Conservation (phyloP, 2,113 vertebrate genomes). For the Anarrhichthys ocellatus region DNA sequence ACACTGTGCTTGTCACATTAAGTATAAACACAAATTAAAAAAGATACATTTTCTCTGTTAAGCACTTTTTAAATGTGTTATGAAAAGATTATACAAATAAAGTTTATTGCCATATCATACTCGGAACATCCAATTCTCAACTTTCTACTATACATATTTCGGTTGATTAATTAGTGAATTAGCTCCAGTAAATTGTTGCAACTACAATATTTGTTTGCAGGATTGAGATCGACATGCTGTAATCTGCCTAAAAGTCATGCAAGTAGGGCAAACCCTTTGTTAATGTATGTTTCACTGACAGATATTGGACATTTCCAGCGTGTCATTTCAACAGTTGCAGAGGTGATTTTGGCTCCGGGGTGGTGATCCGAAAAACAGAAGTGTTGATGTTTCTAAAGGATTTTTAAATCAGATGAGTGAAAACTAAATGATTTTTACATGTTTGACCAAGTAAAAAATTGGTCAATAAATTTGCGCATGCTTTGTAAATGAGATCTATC, state of each 20-base stretch:
- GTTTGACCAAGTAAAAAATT: background rate
- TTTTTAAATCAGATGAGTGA: background rate
- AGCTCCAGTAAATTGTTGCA: background rate
- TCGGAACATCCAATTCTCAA: background rate
- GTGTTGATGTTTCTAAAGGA: background rate
- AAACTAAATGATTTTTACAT: background rate
- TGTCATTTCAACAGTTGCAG: background rate
- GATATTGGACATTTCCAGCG: background rate
- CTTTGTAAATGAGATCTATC: background rate
- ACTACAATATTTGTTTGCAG: background rate
- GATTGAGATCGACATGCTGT: background rate
- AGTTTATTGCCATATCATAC: background rate
- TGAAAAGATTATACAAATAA: background rate
- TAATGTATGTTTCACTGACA: background rate
- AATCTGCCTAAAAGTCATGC: conserved; percentile 1
- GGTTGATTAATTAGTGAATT: background rate
- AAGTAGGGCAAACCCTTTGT: background rate
- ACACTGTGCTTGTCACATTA: conserved; percentile 8
- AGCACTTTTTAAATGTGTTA: background rate
- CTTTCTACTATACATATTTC: background rate
- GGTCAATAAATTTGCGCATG: too few relatives aligned
- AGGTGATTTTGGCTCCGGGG: background rate
- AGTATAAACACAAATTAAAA: background rate
- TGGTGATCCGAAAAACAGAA: background rate
- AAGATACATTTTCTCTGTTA: background rate